These are phyloP conservation scores for Melanocharis versteri DNA, from an alignment of 2,113 vertebrate genomes.

Conservation along the genomic window DNA sequence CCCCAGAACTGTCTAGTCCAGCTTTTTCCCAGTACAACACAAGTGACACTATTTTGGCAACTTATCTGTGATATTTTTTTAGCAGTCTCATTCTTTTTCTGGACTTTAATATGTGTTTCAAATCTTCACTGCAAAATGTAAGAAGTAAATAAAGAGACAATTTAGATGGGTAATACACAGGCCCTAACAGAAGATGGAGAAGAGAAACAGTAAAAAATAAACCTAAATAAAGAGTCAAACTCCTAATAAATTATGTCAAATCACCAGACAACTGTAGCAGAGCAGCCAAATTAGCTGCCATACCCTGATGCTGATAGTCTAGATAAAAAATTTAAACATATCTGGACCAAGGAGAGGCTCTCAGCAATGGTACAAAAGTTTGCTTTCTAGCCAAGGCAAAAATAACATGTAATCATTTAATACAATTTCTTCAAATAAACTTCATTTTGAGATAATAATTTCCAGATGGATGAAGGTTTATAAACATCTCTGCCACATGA, in stretches of 20 bases:
- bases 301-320: slow-evolving; percentile 6
- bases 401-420: slow-evolving; percentile 54
- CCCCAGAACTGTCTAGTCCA: neutral
- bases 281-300: slow-evolving; percentile 39
- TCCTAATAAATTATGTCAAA: slow-evolving; percentile 42
- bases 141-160: slow-evolving; percentile 6
- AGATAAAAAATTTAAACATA: slow-evolving; percentile 24
- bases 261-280: neutral
- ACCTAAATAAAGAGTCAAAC: slow-evolving; percentile 23
- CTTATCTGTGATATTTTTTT: neutral
- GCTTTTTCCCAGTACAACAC: slow-evolving; percentile 19
- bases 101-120: neutral
- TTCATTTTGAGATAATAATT: slow-evolving; percentile 40
- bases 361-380: slow-evolving; percentile 10
- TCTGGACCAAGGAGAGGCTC: neutral
- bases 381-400: slow-evolving; percentile 4
- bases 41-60: slow-evolving; percentile 35
- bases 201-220: slow-evolving; percentile 11
- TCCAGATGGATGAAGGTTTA: slow-evolving; percentile 48
- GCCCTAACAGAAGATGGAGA: neutral
- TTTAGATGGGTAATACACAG: neutral
- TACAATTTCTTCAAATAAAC: slow-evolving; percentile 61
- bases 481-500: slow-evolving; percentile 34
- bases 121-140: neutral
- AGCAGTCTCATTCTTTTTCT: neutral